Evolutionary conservation across 2,888 invertebrate genomes (phyloP), one percentile per base, ranked within the genome.

Genomic region (Lasioglossum calceatum): DNA sequence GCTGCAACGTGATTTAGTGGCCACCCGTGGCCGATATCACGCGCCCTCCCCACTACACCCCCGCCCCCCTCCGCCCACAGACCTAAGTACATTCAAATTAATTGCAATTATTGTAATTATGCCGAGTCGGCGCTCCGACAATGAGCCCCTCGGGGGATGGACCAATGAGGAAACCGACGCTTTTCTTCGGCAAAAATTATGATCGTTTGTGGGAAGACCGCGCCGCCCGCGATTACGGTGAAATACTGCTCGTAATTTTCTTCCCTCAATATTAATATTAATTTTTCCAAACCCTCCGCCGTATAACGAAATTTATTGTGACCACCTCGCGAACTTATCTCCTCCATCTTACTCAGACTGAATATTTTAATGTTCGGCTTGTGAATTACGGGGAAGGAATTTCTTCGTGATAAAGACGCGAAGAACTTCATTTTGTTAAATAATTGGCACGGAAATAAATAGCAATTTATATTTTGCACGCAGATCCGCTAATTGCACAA

Each of bases 81-180:
- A 36, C 32, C 70, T 70, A 70, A 70, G 77, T 70, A 82, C 64
- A 83, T 73, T 81, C 81, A 87, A 83, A 86, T 86, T 87, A 87
- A 87, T 86, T 83, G 80, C 86, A 86, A 86, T 87, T 81, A 83
- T 77, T 58, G 78, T 82, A 73, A 86, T 83, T 86, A 79, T 74
- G 36, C 27, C 27, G 73, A 77, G 61, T 76, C 47, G 72, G 64
- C 75, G 39, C 23, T 39, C 39, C 8, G 70, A 39, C 70, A 39
- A 39, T 39, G 70, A 36, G 39, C 70, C 36, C 70, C 70, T 19
- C 36, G 70, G 39, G 70, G 64, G 16, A 64, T 39, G 36, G 70
- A 70, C 23, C 70, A 70, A 70, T 10, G 39, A 39, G 70, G 32
- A 32, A 32, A 64, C 64, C 64, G 32, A 32, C 64, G 64, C 32